These are phyloP conservation scores for Drosophila austrosaltans DNA, from an alignment of 2,888 invertebrate genomes.

Conservation along the genomic window DNA sequence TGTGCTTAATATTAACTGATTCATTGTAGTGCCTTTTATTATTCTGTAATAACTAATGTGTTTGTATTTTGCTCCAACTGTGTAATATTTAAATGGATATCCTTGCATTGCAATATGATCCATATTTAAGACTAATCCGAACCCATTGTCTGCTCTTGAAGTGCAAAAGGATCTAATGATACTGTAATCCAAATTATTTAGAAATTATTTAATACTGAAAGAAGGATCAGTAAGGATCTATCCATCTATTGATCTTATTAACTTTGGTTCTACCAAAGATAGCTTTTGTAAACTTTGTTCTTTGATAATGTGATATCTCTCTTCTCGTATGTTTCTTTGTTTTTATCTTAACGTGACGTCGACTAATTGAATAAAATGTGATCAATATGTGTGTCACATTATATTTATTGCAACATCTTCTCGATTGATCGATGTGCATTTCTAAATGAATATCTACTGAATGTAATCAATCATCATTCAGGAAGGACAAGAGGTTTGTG, in stretches of 20 bases:
- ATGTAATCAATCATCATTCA: constrained; percentile 74
- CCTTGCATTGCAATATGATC: too few species aligned
- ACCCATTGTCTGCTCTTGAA: too few species aligned
- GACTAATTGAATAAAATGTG: constrained; percentile 4
- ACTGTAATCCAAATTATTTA: too few species aligned
- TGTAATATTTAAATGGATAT: too few species aligned
- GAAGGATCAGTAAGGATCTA: too few species aligned
- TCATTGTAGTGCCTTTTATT: too few species aligned
- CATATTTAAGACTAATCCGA: too few species aligned
- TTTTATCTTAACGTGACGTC: constrained; percentile 18
- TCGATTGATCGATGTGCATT: constrained; percentile 1
- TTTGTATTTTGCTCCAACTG: too few species aligned
- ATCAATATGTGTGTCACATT: background rate
- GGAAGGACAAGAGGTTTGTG: constrained; percentile 87
- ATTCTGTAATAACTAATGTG: too few species aligned
- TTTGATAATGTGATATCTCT: constrained; percentile 14
- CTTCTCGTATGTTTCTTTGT: constrained; percentile 20
- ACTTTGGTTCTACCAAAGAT: background rate
- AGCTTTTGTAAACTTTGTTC: constrained; percentile 4
- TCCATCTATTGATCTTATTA: background rate
- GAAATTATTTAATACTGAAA: too few species aligned
- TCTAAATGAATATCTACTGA: constrained; percentile 17
- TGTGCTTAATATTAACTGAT: too few species aligned
- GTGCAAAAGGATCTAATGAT: too few species aligned
- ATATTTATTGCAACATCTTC: constrained; percentile 4